Evolutionary conservation across 2,888 invertebrate species (phyloP), one percentile per base, ranked within the genome.

Genomic region (Schizotus pectinicornis): DNA sequence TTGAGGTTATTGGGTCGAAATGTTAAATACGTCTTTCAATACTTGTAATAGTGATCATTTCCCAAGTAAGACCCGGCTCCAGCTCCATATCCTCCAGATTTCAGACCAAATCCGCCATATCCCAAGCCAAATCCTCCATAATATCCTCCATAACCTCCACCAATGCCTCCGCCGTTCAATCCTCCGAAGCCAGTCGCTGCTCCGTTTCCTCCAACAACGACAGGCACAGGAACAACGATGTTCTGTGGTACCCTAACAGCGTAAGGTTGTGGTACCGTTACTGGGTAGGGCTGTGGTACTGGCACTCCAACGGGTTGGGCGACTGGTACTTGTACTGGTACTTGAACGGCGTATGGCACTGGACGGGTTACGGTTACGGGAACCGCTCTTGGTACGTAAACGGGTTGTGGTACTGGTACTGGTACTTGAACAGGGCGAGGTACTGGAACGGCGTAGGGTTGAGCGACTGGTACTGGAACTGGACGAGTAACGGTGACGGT

Each of bases 391-490:
- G 77, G 73, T 11, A 79, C 75, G 14, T 67, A 63, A 11, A 77
- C 76, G 14, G 74, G 74, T 59, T 72, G 72, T 12, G 78, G 76
- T 31, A 75, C 75, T 22, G 78, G 76, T 7, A 79, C 75, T 11
- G 74, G 49, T 9, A 82, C 81, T 0, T 83, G 76, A 0, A 82
- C 81, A 0, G 82, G 77, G 1, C 82, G 76, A 1, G 83, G 81
- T n/a, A 80, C 77, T 31, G 80, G 78, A 0, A 84, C 80, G 7
- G 83, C 83, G 11, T 83, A 79, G 0, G 84, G 80, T 41, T 82
- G 82, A 0, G 85, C 84, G 0, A 84, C 79, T 0, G 84, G 81
- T 39, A 85, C 79, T 0, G 82, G 78, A 2, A 85, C 81, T 11
- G 77, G 77, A 55, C 83, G 82, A 60, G 81, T 79, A 36, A 79